phyloP scores from a whole-genome alignment of 2,113 vertebrate species.

The Nycticryphes semicollaris region DNA sequence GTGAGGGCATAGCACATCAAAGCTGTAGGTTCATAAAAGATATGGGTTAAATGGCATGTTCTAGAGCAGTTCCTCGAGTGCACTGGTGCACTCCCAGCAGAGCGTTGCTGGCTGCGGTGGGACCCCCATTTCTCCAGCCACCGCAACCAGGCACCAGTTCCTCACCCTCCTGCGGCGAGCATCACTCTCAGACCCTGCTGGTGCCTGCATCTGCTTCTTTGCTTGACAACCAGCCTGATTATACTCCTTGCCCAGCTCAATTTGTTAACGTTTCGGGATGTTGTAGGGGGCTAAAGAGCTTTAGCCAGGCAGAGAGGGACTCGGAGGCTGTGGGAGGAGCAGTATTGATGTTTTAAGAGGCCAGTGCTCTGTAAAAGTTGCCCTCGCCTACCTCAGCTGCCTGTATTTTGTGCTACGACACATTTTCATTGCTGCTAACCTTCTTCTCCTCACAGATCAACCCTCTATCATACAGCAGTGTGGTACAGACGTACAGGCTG shows the following conservation, averaged over 20 bases:
- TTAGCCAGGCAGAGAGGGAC: not conserved
- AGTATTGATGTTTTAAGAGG: not conserved
- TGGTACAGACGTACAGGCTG: conserved; percentile 85
- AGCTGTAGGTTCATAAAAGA: not conserved
- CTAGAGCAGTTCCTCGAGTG: not conserved
- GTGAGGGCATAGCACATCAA: not conserved
- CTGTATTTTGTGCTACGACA: not conserved
- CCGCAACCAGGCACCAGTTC: not conserved
- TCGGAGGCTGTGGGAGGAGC: not conserved
- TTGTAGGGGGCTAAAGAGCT: not conserved
- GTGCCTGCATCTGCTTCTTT: not conserved
- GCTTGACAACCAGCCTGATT: not conserved
- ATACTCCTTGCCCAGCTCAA: not conserved
- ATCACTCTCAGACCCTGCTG: not conserved
- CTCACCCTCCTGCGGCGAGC: not conserved
- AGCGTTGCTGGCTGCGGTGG: too few relatives aligned
- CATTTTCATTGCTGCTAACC: not conserved
- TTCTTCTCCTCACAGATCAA: conserved; percentile 82
- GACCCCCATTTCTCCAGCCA: not conserved
- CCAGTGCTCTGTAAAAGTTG: not conserved
- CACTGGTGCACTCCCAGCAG: fast-evolving
- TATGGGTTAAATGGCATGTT: fast-evolving
- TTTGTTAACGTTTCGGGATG: not conserved
- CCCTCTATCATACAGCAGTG: conserved; percentile 78
- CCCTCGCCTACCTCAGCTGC: not conserved